Evolutionary conservation across 2,888 invertebrate genomes (phyloP), one percentile per base, ranked within the genome.

Genomic region (Oasisia sp.): DNA sequence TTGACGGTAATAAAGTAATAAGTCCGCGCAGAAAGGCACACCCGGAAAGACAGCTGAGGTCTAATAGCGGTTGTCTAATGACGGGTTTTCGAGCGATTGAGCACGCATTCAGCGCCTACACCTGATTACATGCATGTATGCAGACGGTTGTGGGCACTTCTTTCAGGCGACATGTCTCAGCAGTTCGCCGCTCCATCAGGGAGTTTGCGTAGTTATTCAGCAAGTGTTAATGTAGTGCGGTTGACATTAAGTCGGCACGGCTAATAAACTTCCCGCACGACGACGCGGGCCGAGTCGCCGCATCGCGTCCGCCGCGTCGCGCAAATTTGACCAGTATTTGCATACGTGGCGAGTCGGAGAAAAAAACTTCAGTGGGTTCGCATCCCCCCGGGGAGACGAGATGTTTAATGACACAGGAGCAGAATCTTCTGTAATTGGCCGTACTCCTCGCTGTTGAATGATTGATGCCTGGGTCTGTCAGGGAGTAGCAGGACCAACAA

Each of bases 51-150:
- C 74, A n/a, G 74, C 74, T n/a, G n/a, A 27, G 14, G 74, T 74
- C 74, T 74, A 74, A 74, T 74, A 74, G 74, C 27, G n/a, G 74
- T 74, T 74, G 74, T 74, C 74, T 74, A 74, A 74, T 74, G 74
- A 27, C 27, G n/a, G 74, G 27, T 74, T 74, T 74, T 74, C 74
- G 74, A 74, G 74, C 74, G 74, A 74, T 74, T 74, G 74, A 74
- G 74, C 74, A 74, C n/a, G 27, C 74, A 74, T 74, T 74, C 74
- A 74, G 74, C n/a, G 27, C 7, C 74, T 74, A 27, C 74, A 27
- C 27, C n/a, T 74, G 74, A 74, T 74, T 74, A 74, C 74, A 74
- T 74, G 74, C 74, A 74, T 74, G 74, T 74, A 74, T 74, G 74
- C 74, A 74, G 74, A 74, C 74, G 74, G 14, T 74, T 74, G 74